phyloP scores from a whole-genome alignment of 2,888 invertebrate species.

The Gastrophysa polygoni region DNA sequence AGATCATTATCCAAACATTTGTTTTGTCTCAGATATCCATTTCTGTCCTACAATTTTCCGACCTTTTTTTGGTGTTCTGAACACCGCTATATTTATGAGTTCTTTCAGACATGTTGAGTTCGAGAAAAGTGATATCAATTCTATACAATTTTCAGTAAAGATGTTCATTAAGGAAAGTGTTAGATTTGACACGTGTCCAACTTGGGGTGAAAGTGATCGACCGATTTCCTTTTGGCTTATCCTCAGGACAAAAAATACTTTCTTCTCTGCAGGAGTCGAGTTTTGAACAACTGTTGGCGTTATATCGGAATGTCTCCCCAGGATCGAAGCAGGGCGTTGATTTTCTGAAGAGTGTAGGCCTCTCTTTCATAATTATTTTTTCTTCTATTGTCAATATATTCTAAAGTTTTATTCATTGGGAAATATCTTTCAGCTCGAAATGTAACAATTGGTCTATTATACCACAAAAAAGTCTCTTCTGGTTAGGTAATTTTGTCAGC shows the following conservation, averaged over 20 bases:
- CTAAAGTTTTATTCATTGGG: no score
- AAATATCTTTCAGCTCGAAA: no score
- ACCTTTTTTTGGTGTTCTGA: constrained; percentile 23
- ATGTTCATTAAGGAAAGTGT: constrained; percentile 18
- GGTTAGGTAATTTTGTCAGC: no score
- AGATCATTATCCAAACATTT: constrained; percentile 20
- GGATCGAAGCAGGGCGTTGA: no score
- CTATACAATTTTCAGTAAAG: constrained; percentile 23
- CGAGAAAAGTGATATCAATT: constrained; percentile 17
- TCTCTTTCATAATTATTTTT: no score
- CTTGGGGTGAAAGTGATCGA: constrained; percentile 16
- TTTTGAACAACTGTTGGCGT: no score
- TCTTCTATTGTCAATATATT: no score
- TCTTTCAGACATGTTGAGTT: constrained; percentile 22
- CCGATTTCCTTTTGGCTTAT: constrained; percentile 11
- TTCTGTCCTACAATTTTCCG: constrained; percentile 19
- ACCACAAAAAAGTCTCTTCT: no score
- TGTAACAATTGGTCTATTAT: no score
- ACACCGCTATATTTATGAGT: constrained; percentile 26
- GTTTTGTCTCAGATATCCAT: constrained; percentile 18
- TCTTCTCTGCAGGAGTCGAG: no score
- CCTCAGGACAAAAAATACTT: constrained; percentile 49
- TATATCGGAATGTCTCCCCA: no score
- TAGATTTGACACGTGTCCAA: constrained; percentile 22
- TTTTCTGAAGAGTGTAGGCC: no score